A percentile compares a stretch with the other conserved stretches of the same genome.
Conservation (phyloP, 1,140 invertebrate genomes). For the Ceratitis capitata region DNA sequence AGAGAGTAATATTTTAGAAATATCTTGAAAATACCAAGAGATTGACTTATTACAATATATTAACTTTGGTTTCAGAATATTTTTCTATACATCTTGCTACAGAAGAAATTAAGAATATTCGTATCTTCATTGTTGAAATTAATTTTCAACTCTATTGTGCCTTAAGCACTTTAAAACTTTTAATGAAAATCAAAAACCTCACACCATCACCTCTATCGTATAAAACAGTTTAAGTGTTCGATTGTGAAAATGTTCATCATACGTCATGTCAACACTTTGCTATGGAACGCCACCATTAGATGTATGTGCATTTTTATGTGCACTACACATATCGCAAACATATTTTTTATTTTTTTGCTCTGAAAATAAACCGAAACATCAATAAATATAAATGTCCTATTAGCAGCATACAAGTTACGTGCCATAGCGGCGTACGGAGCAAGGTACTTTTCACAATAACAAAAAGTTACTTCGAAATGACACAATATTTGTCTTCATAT, state of each 20-base stretch:
- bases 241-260: neutral
- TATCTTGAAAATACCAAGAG: too few relatives aligned
- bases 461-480: neutral
- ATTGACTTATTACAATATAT: too few relatives aligned
- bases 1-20: too few relatives aligned
- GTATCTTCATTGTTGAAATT: too few relatives aligned
- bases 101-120: too few relatives aligned
- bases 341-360: neutral
- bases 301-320: neutral
- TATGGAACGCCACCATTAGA: neutral
- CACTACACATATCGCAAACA: neutral
- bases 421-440: neutral
- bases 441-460: neutral
- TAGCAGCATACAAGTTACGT: neutral
- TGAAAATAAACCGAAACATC: neutral
- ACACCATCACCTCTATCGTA: too few relatives aligned
- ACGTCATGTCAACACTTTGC: neutral
- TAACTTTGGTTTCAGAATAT: too few relatives aligned
- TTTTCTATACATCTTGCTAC: too few relatives aligned
- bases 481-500: conserved; percentile 27
- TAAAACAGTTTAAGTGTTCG: too few relatives aligned
- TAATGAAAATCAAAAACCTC: too few relatives aligned
- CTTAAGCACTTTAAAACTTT: too few relatives aligned
- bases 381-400: neutral
- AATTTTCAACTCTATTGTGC: too few relatives aligned